Conservation (phyloP, 2,797 vertebrate species). For the Takifugu rubripes region DNA sequence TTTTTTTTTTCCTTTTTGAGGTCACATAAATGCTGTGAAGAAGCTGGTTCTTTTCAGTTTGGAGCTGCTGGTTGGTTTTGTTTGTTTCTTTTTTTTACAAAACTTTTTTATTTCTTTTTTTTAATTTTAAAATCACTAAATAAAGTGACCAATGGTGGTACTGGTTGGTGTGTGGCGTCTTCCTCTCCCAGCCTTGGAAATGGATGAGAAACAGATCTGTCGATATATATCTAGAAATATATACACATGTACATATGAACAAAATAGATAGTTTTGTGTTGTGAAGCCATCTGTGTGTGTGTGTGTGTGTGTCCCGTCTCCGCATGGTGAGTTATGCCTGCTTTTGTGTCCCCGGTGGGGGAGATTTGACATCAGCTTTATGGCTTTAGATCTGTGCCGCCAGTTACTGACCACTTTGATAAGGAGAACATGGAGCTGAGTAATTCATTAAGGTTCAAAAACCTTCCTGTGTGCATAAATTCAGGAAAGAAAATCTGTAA, state of each 20-base stretch:
- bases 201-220: slow-evolving; percentile 67
- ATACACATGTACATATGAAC: slow-evolving; percentile 86
- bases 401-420: background rate
- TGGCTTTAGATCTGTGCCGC: slow-evolving; percentile 70
- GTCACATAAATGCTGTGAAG: slow-evolving; percentile 54
- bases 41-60: slow-evolving; percentile 62
- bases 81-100: slow-evolving; percentile 23
- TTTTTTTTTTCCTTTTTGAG: slow-evolving; percentile 28
- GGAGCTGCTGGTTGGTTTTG: slow-evolving; percentile 64
- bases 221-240: slow-evolving; percentile 82
- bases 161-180: slow-evolving; percentile 58
- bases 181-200: slow-evolving; percentile 57
- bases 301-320: slow-evolving; percentile 47
- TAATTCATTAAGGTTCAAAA: too few relatives aligned
- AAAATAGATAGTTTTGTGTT: slow-evolving; percentile 80
- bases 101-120: slow-evolving; percentile 6
- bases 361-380: slow-evolving; percentile 49
- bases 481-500: slow-evolving; percentile 65
- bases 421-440: background rate
- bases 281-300: slow-evolving; percentile 65
- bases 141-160: slow-evolving; percentile 14
- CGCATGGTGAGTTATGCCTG: slow-evolving; percentile 29
- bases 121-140: slow-evolving; percentile 39
- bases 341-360: slow-evolving; percentile 48
- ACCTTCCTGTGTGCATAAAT: background rate